These are phyloP conservation scores for Dascillus cervinus DNA, from an alignment of 2,888 invertebrate species.

Conservation along the genomic window DNA sequence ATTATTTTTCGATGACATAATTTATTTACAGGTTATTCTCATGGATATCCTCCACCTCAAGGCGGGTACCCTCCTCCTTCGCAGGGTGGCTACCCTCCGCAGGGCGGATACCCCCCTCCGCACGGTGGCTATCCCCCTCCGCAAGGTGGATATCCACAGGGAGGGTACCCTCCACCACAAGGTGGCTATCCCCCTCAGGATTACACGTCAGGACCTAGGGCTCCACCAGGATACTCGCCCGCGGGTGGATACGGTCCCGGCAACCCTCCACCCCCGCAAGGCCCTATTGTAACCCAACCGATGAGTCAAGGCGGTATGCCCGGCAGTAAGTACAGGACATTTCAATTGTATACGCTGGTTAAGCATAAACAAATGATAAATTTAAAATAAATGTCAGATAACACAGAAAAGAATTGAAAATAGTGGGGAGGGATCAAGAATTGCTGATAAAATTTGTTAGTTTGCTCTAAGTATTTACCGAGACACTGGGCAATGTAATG, in stretches of 20 bases:
- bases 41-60: no score
- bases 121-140: slow-evolving; percentile 32
- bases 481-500: no score
- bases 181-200: slow-evolving; percentile 13
- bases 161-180: slow-evolving; percentile 24
- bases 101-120: slow-evolving; percentile 15
- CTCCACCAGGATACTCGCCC: slow-evolving; percentile 51
- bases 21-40: no score
- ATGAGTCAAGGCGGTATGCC: slow-evolving; percentile 18
- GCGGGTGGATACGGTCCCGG: slow-evolving; percentile 20
- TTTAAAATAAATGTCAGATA: no score
- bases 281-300: slow-evolving; percentile 31
- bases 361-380: no score
- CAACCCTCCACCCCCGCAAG: no score
- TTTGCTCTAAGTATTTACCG: no score
- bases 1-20: no score
- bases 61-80: slow-evolving; percentile 26
- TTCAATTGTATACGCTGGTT: no score
- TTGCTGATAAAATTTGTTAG: slow-evolving; percentile 10
- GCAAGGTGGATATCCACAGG: slow-evolving; percentile 22
- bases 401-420: no score
- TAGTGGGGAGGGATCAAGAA: slow-evolving; percentile 10
- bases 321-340: slow-evolving; percentile 9
- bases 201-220: slow-evolving; percentile 42
- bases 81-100: slow-evolving; percentile 11